Conservation (phyloP, 2,888 invertebrate species). For the Drosophila setosimentum region DNA sequence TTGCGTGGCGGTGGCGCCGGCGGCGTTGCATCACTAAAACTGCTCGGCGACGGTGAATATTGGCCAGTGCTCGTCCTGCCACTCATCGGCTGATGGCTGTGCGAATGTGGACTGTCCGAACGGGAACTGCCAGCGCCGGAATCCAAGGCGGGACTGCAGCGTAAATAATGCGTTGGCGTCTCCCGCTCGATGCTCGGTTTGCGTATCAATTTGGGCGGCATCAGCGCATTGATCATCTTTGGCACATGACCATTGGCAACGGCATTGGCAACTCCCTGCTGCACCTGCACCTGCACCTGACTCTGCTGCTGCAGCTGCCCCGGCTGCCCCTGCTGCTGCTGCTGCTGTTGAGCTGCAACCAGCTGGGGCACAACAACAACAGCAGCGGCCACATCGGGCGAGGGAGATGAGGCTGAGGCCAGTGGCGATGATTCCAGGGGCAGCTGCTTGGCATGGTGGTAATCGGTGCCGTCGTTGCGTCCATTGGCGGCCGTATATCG, state of each 20-base stretch:
- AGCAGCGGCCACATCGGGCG: constrained; percentile 72
- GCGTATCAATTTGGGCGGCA: constrained; percentile 91
- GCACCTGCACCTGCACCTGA: background rate
- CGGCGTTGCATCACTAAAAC: constrained; percentile 88
- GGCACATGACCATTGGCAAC: constrained; percentile 84
- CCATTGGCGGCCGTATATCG: constrained; percentile 83
- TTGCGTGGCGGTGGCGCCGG: constrained; percentile 90
- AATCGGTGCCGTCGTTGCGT: constrained; percentile 83
- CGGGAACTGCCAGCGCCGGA: constrained; percentile 95
- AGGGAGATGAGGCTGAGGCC: constrained; percentile 75
- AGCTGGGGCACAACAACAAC: constrained; percentile 48
- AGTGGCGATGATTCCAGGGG: constrained; percentile 83
- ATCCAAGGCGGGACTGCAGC: constrained; percentile 94
- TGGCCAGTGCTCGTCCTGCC: constrained; percentile 85
- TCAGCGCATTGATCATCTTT: constrained; percentile 86
- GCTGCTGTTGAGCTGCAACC: constrained; percentile 2
- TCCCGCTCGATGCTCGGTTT: constrained; percentile 96
- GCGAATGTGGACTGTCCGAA: constrained; percentile 94
- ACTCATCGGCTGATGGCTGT: constrained; percentile 89
- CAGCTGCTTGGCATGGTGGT: constrained; percentile 82
- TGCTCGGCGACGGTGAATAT: constrained; percentile 87
- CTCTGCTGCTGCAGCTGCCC: background rate
- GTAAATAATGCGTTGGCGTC: constrained; percentile 89
- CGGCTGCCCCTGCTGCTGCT: background rate
- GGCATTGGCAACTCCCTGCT: constrained; percentile 16